Evolutionary conservation across 2,888 invertebrate species (phyloP), one percentile per base, ranked within the genome.

Genomic region (Drosophila limbata): DNA sequence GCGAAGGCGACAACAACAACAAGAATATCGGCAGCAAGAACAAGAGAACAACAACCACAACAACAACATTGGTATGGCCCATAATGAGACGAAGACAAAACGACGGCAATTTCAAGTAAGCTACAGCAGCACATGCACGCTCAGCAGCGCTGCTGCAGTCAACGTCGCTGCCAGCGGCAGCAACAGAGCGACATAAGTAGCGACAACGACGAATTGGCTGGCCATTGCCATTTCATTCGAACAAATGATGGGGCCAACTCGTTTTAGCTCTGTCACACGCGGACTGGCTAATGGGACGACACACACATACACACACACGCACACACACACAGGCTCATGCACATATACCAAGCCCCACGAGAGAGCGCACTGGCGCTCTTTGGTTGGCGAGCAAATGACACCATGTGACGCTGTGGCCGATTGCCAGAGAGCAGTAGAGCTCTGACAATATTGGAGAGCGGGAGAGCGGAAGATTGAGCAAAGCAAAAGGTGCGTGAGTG

Each of bases 231-330:
- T 89, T 89, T 87, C 85, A 79, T 77, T 84, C 84, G 74, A 66
- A 79, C 81, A 65, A 74, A 73, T 71, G 76, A 48, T 59, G 76
- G 76, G 79, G 72, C 68, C 84, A 77, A 85, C 80, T 88, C 82
- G 87, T 73, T 87, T 85, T 69, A 84, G 81, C 91, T 91, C 90
- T 90, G 90, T 90, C 91, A 85, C 90, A 90, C 86, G 80, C 81
- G 83, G 74, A 83, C 85, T 62, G 77, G 75, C 77, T 86, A 81
- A 79, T 86, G 79, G 79, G 69, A 73, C 84, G 84, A 79, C 67
- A 72, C 60, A 62, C 57, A 69, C 69, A 77, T 63, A 72, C 31
- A 39, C 42, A 55, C 11, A 19, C 17, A 42, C 25, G 5, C 25
- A 39, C n/a, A 39, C 37, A 55, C 42, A 68, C 44, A 55, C 21